phyloP scores from a whole-genome alignment of 2,888 invertebrate genomes.

The Iselma pallidipennis region DNA sequence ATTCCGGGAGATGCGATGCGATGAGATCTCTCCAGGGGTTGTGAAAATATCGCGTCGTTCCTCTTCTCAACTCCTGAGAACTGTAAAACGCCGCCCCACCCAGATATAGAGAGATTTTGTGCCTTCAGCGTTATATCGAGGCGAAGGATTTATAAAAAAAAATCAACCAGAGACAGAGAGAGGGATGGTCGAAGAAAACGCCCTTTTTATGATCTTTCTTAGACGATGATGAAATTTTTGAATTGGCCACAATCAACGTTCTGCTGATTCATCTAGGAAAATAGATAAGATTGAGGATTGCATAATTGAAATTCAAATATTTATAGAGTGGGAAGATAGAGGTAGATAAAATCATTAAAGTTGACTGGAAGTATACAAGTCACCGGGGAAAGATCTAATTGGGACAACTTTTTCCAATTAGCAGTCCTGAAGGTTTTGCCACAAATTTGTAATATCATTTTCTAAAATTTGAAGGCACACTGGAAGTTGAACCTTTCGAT shows the following conservation, averaged over 20 bases:
- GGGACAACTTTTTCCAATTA: too few relatives aligned
- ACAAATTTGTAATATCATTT: too few relatives aligned
- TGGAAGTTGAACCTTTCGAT: too few relatives aligned
- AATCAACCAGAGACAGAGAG: background rate
- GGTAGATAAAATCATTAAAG: background rate
- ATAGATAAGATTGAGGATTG: slow-evolving; percentile 34
- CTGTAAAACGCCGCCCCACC: background rate
- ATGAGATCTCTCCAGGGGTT: slow-evolving; percentile 39
- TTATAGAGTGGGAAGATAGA: slow-evolving; percentile 8
- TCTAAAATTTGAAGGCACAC: too few relatives aligned
- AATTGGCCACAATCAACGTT: slow-evolving; percentile 29
- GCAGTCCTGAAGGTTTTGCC: too few relatives aligned
- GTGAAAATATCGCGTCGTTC: slow-evolving; percentile 43
- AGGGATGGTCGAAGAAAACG: background rate
- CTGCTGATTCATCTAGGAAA: slow-evolving; percentile 33
- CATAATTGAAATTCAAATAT: slow-evolving; percentile 41
- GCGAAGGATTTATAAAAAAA: background rate
- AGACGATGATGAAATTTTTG: background rate
- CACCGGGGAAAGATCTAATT: too few relatives aligned
- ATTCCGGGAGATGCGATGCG: slow-evolving; percentile 53
- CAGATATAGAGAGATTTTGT: slow-evolving; percentile 24
- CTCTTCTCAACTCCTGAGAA: slow-evolving; percentile 31
- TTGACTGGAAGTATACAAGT: background rate
- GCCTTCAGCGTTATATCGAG: background rate
- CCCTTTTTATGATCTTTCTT: background rate